These are phyloP conservation scores for Dryoscopus gambensis DNA, from an alignment of 2,113 vertebrate genomes.

Conservation along the genomic window DNA sequence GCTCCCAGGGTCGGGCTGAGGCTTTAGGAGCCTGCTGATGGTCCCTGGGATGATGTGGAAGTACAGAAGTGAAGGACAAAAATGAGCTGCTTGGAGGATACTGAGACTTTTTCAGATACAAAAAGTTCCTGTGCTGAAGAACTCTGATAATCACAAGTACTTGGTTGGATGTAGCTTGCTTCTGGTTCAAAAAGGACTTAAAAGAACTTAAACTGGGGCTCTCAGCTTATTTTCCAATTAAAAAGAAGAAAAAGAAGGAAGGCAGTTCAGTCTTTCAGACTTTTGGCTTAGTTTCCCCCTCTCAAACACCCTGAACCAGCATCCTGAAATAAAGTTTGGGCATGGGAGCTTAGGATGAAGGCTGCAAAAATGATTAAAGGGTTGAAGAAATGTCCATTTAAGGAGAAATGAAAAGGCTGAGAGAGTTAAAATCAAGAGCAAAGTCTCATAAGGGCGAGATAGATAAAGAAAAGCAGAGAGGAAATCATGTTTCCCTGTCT, in stretches of 20 bases:
- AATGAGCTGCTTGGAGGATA: not conserved
- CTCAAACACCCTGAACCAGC: not conserved
- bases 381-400: not conserved
- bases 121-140: not conserved
- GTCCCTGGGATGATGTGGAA: not conserved
- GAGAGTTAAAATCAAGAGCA: not conserved
- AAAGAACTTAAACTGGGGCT: not conserved
- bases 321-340: not conserved
- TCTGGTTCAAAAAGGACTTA: not conserved
- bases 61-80: not conserved
- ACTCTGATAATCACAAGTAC: not conserved
- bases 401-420: not conserved
- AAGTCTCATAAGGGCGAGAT: not conserved
- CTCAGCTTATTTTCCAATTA: not conserved
- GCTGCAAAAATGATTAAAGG: slow-evolving; percentile 1
- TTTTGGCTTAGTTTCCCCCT: not conserved
- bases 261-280: not conserved
- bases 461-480: not conserved
- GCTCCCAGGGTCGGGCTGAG: too few species aligned
- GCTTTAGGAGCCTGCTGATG: not conserved
- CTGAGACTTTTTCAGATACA: not conserved
- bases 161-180: not conserved
- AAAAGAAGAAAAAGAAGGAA: not conserved
- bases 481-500: not conserved
- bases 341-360: not conserved